A percentile compares a stretch with the other conserved stretches of the same genome.
Conservation (phyloP, 1,140 invertebrate genomes). For the Procambarus virginalis region DNA sequence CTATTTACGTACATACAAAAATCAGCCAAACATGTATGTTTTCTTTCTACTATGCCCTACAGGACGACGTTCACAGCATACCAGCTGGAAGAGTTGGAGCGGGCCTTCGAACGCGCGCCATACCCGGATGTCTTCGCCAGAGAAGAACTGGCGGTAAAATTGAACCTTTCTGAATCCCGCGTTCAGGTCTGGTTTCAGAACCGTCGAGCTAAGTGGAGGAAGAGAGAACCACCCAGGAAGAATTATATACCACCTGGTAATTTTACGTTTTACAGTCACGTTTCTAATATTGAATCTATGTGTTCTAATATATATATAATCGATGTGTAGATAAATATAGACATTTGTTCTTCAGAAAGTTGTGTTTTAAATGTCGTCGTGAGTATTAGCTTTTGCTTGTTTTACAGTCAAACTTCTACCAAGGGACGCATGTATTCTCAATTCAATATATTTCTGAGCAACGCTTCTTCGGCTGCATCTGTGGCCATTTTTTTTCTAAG, state of each 20-base stretch:
- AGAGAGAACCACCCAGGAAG: constrained; percentile 96
- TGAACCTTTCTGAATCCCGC: constrained; percentile 92
- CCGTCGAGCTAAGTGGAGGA: constrained; percentile 96
- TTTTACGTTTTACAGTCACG: neutral
- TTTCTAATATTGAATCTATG: neutral
- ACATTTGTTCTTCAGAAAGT: too few relatives aligned
- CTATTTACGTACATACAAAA: too few relatives aligned
- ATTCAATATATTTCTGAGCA: too few relatives aligned
- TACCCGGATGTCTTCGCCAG: constrained; percentile 97
- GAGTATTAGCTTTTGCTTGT: too few relatives aligned
- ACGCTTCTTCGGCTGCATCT: too few relatives aligned
- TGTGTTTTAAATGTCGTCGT: too few relatives aligned
- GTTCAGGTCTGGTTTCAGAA: constrained; percentile 86
- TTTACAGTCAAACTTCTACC: too few relatives aligned
- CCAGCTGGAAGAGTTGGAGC: constrained; percentile 94
- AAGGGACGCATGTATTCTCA: too few relatives aligned
- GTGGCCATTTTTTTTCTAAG: too few relatives aligned
- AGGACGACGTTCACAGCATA: constrained; percentile 98
- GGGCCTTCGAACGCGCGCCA: constrained; percentile 94
- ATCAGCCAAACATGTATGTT: too few relatives aligned
- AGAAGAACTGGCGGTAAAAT: constrained; percentile 92
- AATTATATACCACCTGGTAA: constrained; percentile 80
- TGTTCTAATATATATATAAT: neutral
- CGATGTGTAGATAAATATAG: too few relatives aligned
- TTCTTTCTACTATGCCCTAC: constrained; percentile 69